phyloP scores from a whole-genome alignment of 2,113 vertebrate species.

The mouse (Mus musculus) region GRCm39 chr1:160399001-160399500 shows the following conservation, averaged over 20 bases:
- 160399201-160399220: neutral
- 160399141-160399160: neutral
- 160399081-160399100: slow-evolving; percentile 16
- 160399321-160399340: neutral
- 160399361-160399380: neutral
- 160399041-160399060: slow-evolving; percentile 44
- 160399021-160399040: slow-evolving; percentile 33
- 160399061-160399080: neutral
- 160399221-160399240: neutral
- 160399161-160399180: neutral
- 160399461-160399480: slow-evolving; percentile 22
- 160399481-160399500: slow-evolving; percentile 38
- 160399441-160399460: slow-evolving; percentile 43
- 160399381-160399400: slow-evolving; percentile 1
- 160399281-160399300: neutral
- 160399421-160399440: neutral
- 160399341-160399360: neutral
- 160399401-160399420: slow-evolving; percentile 16
- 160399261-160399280: neutral
- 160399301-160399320: slow-evolving; percentile 24
- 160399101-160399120: neutral
- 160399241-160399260: neutral
- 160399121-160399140: no score
- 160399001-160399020: slow-evolving; percentile 37
- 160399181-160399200: neutral